A percentile compares a stretch with the other conserved stretches of the same genome.
Evolutionary conservation across 2,888 invertebrate genomes (phyloP).

Genomic region (Odontomyia ornata): DNA sequence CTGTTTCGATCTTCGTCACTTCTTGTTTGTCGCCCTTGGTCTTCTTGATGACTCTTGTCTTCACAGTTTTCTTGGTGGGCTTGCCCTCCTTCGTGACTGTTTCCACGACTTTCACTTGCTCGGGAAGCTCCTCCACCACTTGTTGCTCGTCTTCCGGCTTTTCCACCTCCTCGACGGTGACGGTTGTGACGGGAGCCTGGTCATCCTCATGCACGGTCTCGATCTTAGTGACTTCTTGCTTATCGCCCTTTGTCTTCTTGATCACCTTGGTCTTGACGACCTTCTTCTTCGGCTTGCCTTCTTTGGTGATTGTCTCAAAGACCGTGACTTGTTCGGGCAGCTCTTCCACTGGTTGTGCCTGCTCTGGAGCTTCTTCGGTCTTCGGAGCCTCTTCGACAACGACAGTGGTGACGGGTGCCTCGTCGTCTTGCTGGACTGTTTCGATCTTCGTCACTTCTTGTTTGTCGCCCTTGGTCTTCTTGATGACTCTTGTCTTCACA

Average conservation of each 20-base stretch:
- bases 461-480: conserved; percentile 59
- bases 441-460: conserved; percentile 62
- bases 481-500: conserved; percentile 54
- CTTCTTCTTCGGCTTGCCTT: conserved; percentile 58
- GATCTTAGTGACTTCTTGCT: conserved; percentile 63
- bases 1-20: conserved; percentile 55
- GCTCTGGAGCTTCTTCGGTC: no score
- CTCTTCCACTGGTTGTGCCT: conserved; percentile 44
- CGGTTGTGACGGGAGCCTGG: conserved; percentile 58
- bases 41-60: conserved; percentile 60
- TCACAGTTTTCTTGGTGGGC: conserved; percentile 55
- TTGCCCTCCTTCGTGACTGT: conserved; percentile 53
- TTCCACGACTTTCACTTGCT: conserved; percentile 52
- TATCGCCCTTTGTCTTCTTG: conserved; percentile 61
- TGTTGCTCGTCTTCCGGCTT: neutral
- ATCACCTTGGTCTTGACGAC: conserved; percentile 61
- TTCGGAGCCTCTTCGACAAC: conserved; percentile 52
- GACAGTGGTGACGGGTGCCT: conserved; percentile 59
- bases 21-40: conserved; percentile 56
- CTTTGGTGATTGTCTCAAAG: conserved; percentile 57
- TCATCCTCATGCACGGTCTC: conserved; percentile 59
- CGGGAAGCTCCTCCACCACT: conserved; percentile 49
- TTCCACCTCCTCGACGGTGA: conserved; percentile 54
- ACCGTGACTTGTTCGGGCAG: conserved; percentile 59
- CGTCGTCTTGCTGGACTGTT: conserved; percentile 61